A percentile compares a stretch with the other conserved stretches of the same genome.
phyloP scores from a whole-genome alignment of 2,113 vertebrate species.

The Phalacrocorax pelagicus region DNA sequence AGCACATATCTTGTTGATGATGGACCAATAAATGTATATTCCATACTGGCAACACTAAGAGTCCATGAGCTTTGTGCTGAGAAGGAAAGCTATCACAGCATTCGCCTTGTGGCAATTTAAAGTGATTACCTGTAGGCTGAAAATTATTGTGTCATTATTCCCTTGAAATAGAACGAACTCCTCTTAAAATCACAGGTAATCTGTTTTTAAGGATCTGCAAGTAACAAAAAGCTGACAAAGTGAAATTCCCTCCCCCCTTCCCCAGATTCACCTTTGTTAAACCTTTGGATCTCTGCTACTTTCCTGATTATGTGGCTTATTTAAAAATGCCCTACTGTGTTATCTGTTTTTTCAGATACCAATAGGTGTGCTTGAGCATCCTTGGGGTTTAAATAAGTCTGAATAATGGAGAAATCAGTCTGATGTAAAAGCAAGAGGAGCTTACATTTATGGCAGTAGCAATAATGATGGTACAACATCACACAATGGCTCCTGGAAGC shows the following conservation, averaged over 20 bases:
- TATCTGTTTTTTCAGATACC: conserved; percentile 31
- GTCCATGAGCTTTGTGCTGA: neutral
- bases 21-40: neutral
- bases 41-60: neutral
- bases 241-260: neutral
- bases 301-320: conserved; percentile 8
- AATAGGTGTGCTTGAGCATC: neutral
- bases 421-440: conserved; percentile 15
- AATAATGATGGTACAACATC: conserved; percentile 42
- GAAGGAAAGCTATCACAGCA: neutral
- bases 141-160: conserved; percentile 44
- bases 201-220: neutral
- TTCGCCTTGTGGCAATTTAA: neutral
- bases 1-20: neutral
- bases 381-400: neutral
- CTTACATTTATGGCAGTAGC: neutral
- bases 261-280: neutral
- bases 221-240: neutral
- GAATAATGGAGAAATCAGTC: conserved; percentile 3
- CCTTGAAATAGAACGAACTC: neutral
- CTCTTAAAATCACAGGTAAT: conserved; percentile 24
- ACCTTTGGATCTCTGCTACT: neutral
- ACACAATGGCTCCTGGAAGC: conserved; percentile 32
- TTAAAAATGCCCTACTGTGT: conserved; percentile 32
- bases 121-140: conserved; percentile 22